Base-by-base conservation (phyloP, 1,140 invertebrate genomes). In the Atta colombica region DNA sequence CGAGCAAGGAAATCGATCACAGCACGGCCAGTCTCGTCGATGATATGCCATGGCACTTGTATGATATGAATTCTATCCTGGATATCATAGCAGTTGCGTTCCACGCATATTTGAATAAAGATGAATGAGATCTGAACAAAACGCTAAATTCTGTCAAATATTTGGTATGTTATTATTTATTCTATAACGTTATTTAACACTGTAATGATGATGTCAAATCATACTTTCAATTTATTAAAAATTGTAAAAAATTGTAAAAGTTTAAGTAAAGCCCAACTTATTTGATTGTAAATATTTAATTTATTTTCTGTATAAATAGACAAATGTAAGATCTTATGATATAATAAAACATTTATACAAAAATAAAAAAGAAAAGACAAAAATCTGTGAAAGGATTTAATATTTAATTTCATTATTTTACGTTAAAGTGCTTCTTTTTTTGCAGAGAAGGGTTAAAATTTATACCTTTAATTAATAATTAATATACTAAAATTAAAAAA, bases 21-120 rank as follows among this genome's bases (percentile, higher is more conserved):
- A 28, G 51, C 35, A 28, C n/a, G 45, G 63, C 77, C 49, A 21
- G 60, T 53, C 66, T 82, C 66, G 66, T 82, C 78, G 78, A 82
- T 82, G 78, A 82, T 82, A 72, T 69, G 78, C 21, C 35, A 25
- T 72, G 66, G 66, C 68, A 82, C 72, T 82, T 82, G 53, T 82
- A 58, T 21, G 53, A 72, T 82, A 82, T 53, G 66, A 82, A 82
- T 72, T 82, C 78, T 82, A 82, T 72, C 53, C 53, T 18, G 66
- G 21, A 82, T 82, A 82, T 82, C 78, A 60, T 16, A 49, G 49
- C 78, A 45, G 55, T 72, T 55, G 18, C 78, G 66, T 82, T 82
- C 39, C 78, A 72, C 16, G 66, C 66, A 39, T 71, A 66, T 6
- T 71, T 25, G 14, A 82, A 28, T n/a, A 45, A 45, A 53, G 78